phyloP scores from a whole-genome alignment of 2,888 invertebrate genomes.

The Drosophila nr. medialis region DNA sequence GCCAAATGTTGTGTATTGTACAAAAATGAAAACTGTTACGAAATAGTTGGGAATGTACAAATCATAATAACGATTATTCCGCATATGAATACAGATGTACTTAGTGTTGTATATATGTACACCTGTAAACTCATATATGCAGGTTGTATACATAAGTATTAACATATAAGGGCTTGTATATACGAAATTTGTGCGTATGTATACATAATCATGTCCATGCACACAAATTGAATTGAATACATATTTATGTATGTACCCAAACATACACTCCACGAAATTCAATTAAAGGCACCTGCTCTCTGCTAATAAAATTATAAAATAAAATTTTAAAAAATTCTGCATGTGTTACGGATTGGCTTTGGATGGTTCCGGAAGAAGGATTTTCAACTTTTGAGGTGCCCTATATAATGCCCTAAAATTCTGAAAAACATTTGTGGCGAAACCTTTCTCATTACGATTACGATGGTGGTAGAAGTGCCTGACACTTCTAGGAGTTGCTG shows the following conservation, averaged over 20 bases:
- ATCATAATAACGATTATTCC: background rate
- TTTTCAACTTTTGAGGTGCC: background rate
- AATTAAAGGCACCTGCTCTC: background rate
- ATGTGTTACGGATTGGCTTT: background rate
- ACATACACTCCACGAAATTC: background rate
- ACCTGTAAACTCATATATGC: background rate
- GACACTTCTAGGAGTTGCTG: too few species aligned
- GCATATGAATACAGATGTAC: background rate
- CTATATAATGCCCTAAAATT: background rate
- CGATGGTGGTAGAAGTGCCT: background rate
- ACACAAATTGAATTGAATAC: background rate
- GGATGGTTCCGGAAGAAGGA: background rate
- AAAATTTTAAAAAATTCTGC: background rate
- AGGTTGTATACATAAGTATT: slow-evolving; percentile 1
- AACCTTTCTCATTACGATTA: background rate
- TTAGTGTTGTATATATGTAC: slow-evolving; percentile 3
- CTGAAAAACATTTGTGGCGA: background rate
- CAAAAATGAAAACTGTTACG: slow-evolving; percentile 7
- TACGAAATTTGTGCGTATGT: background rate
- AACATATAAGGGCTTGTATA: slow-evolving; percentile 4
- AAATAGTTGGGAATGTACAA: slow-evolving; percentile 11
- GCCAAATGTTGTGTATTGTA: slow-evolving; percentile 3
- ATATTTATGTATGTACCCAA: background rate
- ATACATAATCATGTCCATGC: background rate
- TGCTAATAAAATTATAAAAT: background rate